A percentile compares a stretch with the other conserved stretches of the same genome.
These are phyloP conservation scores for Idaea dimidiata DNA, from an alignment of 2,888 invertebrate species.

Conservation along the genomic window DNA sequence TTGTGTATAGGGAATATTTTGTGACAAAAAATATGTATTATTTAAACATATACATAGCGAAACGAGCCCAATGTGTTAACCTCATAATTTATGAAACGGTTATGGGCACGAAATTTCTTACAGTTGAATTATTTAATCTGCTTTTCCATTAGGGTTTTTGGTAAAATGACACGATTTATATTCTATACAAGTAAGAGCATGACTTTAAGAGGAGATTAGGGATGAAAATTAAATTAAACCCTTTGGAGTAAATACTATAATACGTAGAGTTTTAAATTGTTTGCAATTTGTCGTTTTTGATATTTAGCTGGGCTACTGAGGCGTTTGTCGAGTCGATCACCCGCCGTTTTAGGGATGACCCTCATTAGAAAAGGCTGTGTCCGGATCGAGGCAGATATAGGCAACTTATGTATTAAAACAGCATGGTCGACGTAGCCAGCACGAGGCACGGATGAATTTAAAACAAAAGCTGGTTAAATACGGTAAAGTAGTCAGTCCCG, in stretches of 20 bases:
- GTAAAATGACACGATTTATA: slow-evolving; percentile 76
- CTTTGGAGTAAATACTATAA: background rate
- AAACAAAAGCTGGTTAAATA: too few relatives aligned
- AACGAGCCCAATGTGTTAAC: slow-evolving; percentile 57
- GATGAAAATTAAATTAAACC: slow-evolving; percentile 53
- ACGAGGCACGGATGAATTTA: too few relatives aligned
- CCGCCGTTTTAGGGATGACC: too few relatives aligned
- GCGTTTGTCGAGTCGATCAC: too few relatives aligned
- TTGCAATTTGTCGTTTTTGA: background rate
- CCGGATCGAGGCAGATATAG: too few relatives aligned
- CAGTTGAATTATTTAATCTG: slow-evolving; percentile 77
- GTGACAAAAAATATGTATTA: slow-evolving; percentile 41
- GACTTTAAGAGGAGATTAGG: slow-evolving; percentile 70
- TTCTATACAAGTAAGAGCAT: slow-evolving; percentile 61
- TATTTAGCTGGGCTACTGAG: background rate
- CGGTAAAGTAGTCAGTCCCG: too few relatives aligned
- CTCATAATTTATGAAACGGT: slow-evolving; percentile 74
- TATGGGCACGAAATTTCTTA: slow-evolving; percentile 76
- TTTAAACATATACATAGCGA: slow-evolving; percentile 26
- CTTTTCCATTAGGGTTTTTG: slow-evolving; percentile 76
- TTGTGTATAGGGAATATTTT: slow-evolving; percentile 56
- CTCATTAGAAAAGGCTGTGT: too few relatives aligned
- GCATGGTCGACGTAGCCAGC: too few relatives aligned
- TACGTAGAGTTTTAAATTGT: slow-evolving; percentile 11
- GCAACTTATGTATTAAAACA: too few relatives aligned